phyloP scores from a whole-genome alignment of 2,113 vertebrate genomes.

The Tor tambroides region DNA sequence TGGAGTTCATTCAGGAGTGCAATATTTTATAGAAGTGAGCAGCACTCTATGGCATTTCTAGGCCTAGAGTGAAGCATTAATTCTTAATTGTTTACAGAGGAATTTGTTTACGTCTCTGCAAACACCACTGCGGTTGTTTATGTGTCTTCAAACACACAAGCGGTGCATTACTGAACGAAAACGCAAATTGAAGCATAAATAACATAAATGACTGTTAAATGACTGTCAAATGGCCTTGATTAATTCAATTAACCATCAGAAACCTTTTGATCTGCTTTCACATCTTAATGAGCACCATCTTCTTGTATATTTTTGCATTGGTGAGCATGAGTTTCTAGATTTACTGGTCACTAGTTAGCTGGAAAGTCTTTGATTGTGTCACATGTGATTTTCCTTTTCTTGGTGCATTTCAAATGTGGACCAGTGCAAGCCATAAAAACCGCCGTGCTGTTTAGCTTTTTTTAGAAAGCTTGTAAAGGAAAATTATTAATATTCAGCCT shows the following conservation, averaged over 20 bases:
- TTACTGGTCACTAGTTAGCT: neutral
- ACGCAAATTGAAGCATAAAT: slow-evolving; percentile 43
- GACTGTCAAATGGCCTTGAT: slow-evolving; percentile 5
- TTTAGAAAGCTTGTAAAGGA: neutral
- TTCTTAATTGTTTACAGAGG: slow-evolving; percentile 37
- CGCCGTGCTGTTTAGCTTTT: neutral
- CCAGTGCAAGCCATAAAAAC: neutral
- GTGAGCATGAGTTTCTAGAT: neutral
- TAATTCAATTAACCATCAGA: neutral
- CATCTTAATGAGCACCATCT: neutral
- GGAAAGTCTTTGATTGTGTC: neutral
- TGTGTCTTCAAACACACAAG: neutral
- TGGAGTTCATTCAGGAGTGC: neutral
- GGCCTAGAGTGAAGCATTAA: slow-evolving; percentile 5
- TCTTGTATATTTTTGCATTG: neutral
- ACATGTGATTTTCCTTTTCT: neutral
- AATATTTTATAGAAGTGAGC: neutral
- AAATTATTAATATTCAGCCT: slow-evolving; percentile 2
- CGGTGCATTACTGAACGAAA: slow-evolving; percentile 4
- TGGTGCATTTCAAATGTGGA: neutral
- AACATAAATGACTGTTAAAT: slow-evolving; percentile 18
- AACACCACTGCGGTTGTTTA: slow-evolving; percentile 7
- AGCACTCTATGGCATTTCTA: slow-evolving; percentile 1
- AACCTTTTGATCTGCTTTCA: neutral
- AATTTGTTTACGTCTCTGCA: slow-evolving; percentile 19